A percentile compares a stretch with the other conserved stretches of the same genome.
These are phyloP conservation scores for Chaetophractus vellerosus DNA, from an alignment of 2,797 vertebrate species.

Conservation along the genomic window DNA sequence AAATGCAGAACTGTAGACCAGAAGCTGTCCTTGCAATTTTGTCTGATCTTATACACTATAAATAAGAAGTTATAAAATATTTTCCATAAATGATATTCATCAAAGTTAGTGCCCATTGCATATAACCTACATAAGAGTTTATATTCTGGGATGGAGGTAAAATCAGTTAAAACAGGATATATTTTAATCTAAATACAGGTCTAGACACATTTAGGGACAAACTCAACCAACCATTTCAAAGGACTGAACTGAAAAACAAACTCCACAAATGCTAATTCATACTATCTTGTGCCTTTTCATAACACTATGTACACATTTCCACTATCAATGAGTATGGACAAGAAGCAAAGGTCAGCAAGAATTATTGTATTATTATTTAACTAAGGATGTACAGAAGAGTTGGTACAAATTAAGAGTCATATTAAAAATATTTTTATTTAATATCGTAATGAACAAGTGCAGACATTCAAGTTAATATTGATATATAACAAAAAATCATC, in stretches of 20 bases:
- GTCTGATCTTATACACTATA: neutral
- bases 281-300: neutral
- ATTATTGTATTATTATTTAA: neutral
- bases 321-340: neutral
- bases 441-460: neutral
- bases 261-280: neutral
- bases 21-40: neutral
- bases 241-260: neutral
- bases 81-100: neutral
- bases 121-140: neutral
- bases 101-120: neutral
- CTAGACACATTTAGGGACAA: neutral
- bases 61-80: neutral
- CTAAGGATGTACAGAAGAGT: neutral
- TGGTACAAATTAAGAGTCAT: neutral
- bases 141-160: neutral
- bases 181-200: too few relatives aligned
- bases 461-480: neutral
- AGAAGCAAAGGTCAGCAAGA: neutral
- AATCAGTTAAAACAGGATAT: neutral
- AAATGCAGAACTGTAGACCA: neutral
- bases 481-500: neutral
- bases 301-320: neutral
- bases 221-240: neutral
- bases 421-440: neutral